A percentile compares a stretch with the other conserved stretches of the same genome.
These are phyloP conservation scores for Spisula solida DNA, from an alignment of 2,888 invertebrate genomes.

Conservation along the genomic window DNA sequence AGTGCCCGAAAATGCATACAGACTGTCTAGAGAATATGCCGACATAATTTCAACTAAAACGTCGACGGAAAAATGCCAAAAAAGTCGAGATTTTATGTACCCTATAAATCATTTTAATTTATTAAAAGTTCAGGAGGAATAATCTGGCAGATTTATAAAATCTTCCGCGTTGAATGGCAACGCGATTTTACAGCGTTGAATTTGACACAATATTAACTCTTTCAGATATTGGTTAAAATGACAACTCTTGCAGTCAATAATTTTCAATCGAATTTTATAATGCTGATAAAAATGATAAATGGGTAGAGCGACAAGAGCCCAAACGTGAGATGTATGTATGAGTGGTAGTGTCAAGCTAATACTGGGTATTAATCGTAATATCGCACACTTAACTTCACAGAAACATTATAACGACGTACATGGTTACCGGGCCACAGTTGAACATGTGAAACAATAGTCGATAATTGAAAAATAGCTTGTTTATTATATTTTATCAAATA, in stretches of 20 bases:
- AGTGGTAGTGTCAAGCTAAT: conserved; percentile 34
- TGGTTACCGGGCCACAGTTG: background rate
- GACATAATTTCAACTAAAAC: background rate
- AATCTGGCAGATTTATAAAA: background rate
- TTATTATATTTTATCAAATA: background rate
- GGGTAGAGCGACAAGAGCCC: background rate
- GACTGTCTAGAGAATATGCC: background rate
- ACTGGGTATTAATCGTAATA: conserved; percentile 37
- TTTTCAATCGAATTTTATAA: conserved; percentile 45
- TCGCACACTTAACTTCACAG: conserved; percentile 37
- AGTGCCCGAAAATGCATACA: conserved; percentile 9
- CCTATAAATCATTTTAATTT: conserved; percentile 8
- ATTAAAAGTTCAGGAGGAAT: conserved; percentile 28
- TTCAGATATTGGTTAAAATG: conserved; percentile 34
- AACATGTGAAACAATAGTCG: conserved; percentile 5
- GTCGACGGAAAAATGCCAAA: background rate
- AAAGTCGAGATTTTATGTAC: background rate
- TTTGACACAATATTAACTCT: conserved; percentile 1
- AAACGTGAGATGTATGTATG: conserved; percentile 15
- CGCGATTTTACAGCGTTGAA: background rate
- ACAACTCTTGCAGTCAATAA: conserved; percentile 41
- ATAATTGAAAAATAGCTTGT: background rate
- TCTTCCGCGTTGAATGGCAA: conserved; percentile 27
- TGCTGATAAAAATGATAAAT: conserved; percentile 43
- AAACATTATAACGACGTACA: conserved; percentile 26